Conservation (phyloP, 2,888 invertebrate genomes). For the Hydrotaea diabolus region DNA sequence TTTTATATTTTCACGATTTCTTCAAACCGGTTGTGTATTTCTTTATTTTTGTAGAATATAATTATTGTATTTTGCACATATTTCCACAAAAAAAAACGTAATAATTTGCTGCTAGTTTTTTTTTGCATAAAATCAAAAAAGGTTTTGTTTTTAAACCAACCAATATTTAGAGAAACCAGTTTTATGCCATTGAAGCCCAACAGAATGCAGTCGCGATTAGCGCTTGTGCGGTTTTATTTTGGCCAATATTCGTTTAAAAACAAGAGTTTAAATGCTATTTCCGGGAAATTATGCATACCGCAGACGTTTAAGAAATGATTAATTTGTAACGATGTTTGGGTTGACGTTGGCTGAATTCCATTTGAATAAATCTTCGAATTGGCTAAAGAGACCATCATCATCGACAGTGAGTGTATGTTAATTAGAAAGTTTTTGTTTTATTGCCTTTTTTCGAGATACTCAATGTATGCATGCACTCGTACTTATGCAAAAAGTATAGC, state of each 20-base stretch:
- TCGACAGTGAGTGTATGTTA: no score
- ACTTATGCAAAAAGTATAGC: no score
- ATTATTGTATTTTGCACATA: constrained; percentile 20
- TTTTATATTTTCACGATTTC: not conserved
- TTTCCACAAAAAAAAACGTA: not conserved
- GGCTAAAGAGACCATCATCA: no score
- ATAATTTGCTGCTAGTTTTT: constrained; percentile 15
- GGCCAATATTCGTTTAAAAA: not conserved
- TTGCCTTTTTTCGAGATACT: no score
- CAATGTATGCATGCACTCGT: no score
- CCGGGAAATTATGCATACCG: constrained; percentile 7
- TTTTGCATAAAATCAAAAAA: constrained; percentile 32
- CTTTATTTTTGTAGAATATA: not conserved
- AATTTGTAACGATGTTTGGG: not conserved
- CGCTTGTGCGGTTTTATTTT: not conserved
- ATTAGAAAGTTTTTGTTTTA: no score
- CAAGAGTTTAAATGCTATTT: constrained; percentile 3
- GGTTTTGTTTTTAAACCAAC: not conserved
- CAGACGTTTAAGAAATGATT: not conserved
- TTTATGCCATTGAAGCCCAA: not conserved
- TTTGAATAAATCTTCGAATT: no score
- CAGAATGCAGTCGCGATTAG: constrained; percentile 2
- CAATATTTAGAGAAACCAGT: constrained; percentile 14
- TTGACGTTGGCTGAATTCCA: no score
- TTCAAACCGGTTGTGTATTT: constrained; percentile 10